phyloP scores from a whole-genome alignment of 2,888 invertebrate genomes.

The Ypsolopha sequella region DNA sequence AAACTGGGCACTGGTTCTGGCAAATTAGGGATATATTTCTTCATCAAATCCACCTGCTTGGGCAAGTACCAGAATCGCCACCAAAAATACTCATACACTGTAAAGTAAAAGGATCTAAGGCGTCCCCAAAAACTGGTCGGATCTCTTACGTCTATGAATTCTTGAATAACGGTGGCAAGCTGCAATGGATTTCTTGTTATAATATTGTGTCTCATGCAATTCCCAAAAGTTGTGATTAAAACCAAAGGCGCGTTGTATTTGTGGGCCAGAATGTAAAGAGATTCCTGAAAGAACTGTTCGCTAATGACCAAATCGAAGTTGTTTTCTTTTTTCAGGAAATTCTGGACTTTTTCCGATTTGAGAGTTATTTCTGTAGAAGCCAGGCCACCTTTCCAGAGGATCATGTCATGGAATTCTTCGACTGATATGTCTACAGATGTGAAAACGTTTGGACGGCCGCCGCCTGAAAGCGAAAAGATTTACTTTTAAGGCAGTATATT shows the following conservation, averaged over 20 bases:
- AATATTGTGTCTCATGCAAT: conserved; percentile 53
- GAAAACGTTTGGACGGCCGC: conserved; percentile 47
- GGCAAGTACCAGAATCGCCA: conserved; percentile 48
- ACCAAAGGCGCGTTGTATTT: conserved; percentile 54
- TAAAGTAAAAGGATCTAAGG: conserved; percentile 56
- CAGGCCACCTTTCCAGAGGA: conserved; percentile 45
- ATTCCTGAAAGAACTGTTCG: conserved; percentile 63
- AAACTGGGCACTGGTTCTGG: conserved; percentile 44
- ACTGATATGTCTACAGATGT: conserved; percentile 41
- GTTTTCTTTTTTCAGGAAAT: conserved; percentile 35
- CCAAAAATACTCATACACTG: conserved; percentile 45
- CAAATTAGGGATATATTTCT: conserved; percentile 41
- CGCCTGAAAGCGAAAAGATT: conserved; percentile 26
- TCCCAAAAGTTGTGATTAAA: conserved; percentile 48
- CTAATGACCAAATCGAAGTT: conserved; percentile 55
- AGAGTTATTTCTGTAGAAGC: conserved; percentile 41
- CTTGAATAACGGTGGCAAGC: conserved; percentile 39
- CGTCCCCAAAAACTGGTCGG: conserved; percentile 67
- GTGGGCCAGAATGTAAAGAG: conserved; percentile 47
- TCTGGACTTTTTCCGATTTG: conserved; percentile 35
- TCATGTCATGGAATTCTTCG: conserved; percentile 38
- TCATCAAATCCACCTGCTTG: conserved; percentile 40
- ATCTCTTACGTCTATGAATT: conserved; percentile 42
- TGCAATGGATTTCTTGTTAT: conserved; percentile 47
- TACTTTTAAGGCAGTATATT: not conserved